Base-by-base conservation (phyloP, 2,888 invertebrate species). In the Acleris sparsana region DNA sequence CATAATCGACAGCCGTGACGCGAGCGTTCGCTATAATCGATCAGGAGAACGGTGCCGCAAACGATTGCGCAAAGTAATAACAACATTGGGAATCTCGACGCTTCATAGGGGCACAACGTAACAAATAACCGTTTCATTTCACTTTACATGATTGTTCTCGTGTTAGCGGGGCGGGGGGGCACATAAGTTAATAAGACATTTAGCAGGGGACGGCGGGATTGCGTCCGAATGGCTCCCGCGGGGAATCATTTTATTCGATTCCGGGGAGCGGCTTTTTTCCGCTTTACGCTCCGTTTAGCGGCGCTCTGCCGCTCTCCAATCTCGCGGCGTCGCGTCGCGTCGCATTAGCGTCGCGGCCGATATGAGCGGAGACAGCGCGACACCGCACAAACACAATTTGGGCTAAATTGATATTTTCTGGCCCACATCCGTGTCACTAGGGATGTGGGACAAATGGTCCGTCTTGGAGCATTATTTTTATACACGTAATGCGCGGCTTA, bases 231-330 rank as follows among this genome's bases (percentile, higher is more conserved):
- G 94, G 94, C 94, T 93, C 94, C 94, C 94, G 87, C 80, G 94
- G 94, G 94, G 94, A 94, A 94, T 94, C 94, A 94, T 94, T 94
- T 94, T 94, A 94, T 94, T 94, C 94, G 94, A 94, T 94, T 94
- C 94, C 92, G 93, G 93, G 92, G 87, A 85, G 86, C 87, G 87
- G 86, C 85, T 88, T 92, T 92, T 90, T 92, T 91, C 87, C 86
- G 87, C 86, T 89, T 88, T 86, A 86, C 88, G 90, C 92, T 90
- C 90, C 87, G 90, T 89, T 92, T 89, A 89, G 89, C 89, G 88
- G 88, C 86, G 83, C 76, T 78, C 70, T 67, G 72, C 39, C 86
- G 83, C 76, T 78, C 70, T 67, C 73, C 39, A 39, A 39, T 39
- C 74, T 64, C 70, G 69, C 69, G 73, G 65, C 44, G 70, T 71